Percentiles rank a stretch among this genome's conserved stretches.
These are phyloP conservation scores for Coleophora deauratella DNA, from an alignment of 2,888 invertebrate genomes.

Conservation along the genomic window DNA sequence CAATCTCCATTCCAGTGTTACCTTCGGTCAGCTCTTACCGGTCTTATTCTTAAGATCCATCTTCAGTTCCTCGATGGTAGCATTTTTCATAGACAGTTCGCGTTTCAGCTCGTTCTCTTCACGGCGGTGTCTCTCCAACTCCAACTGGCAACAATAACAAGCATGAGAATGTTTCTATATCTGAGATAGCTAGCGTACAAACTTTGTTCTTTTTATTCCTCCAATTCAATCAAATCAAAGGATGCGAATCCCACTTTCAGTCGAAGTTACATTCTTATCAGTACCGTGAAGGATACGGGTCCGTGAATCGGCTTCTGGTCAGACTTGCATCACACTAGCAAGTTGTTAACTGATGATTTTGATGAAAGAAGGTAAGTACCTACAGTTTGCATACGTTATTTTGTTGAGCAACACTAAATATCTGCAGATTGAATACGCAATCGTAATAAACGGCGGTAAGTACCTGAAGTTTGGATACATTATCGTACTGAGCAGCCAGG, in stretches of 20 bases:
- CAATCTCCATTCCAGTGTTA: too few species aligned
- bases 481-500: slow-evolving; percentile 86
- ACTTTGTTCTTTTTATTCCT: neutral
- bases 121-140: slow-evolving; percentile 84
- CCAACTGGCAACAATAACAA: slow-evolving; percentile 57
- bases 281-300: too few species aligned
- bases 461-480: slow-evolving; percentile 81
- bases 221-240: too few species aligned
- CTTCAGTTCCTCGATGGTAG: slow-evolving; percentile 84
- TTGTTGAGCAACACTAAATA: slow-evolving; percentile 87
- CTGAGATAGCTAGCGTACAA: neutral
- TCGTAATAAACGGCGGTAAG: too few species aligned
- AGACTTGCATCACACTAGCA: too few species aligned
- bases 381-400: slow-evolving; percentile 78
- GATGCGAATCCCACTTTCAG: too few species aligned
- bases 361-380: too few species aligned
- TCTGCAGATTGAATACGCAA: too few species aligned
- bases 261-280: too few species aligned
- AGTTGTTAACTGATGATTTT: too few species aligned
- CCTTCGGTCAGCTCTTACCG: slow-evolving; percentile 61
- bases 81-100: slow-evolving; percentile 83
- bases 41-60: slow-evolving; percentile 86
- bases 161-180: too few species aligned
- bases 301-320: too few species aligned
- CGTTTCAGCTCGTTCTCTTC: slow-evolving; percentile 83